Base-by-base conservation (phyloP, 2,888 invertebrate species). In the Lepidonotus clava region DNA sequence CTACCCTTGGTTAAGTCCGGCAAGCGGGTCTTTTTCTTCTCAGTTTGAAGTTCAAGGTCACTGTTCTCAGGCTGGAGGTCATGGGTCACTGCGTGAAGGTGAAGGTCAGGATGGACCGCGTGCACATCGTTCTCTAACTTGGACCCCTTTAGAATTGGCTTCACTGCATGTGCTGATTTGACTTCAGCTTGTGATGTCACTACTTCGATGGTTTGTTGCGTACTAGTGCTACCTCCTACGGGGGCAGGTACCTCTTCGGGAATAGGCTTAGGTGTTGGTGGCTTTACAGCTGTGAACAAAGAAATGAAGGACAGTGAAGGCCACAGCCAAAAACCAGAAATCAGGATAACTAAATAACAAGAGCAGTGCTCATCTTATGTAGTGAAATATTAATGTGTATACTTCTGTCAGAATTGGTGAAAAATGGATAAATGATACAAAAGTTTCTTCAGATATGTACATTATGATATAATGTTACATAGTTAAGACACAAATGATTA, bases 1-100 rank as follows among this genome's bases (percentile, higher is more conserved):
- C 83, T 83, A 83, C 83, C 83, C 83, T 80, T 83, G 36, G 53
- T 53, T 56, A 83, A 56, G 56, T 83, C 56, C 41, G 80, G n/a
- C 21, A 71, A 18, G 8, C 38, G 34, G 4, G 71, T n/a, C 71
- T 71, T 11, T 14, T 18, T 71, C 46, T 46, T 18, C 46, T 11
- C 46, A 46, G 46, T 46, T n/a, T n/a, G 24, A 6, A 24, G 66
- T n/a, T 66, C 24, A 6, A 14, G 11, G 66, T 66, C 66, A 6
- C 11, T 66, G 6, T n/a, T n/a, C n/a, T n/a, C 66, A 51, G 21
- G 21, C 14, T 51, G 51, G n/a, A n/a, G n/a, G n/a, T n/a, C n/a
- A n/a, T n/a, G n/a, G n/a, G 51, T 51, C 51, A 11, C 21, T 11
- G 11, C 14, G 51, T 51, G 51, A 51, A 51, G 11, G 14, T 51